These are phyloP conservation scores for Andrena dorsata DNA, from an alignment of 2,888 invertebrate genomes.

Conservation along the genomic window DNA sequence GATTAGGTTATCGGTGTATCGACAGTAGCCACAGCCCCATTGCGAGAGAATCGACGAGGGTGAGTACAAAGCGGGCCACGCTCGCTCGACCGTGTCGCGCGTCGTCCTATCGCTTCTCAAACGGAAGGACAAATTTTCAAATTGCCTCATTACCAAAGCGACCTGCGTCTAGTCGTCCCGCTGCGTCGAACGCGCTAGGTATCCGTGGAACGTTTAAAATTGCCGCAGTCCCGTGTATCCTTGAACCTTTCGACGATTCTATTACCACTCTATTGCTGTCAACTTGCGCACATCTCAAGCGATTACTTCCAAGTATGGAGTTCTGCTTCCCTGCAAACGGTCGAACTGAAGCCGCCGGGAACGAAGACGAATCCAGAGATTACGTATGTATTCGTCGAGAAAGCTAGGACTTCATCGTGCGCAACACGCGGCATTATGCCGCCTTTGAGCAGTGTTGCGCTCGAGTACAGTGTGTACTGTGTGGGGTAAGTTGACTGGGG, in stretches of 20 bases:
- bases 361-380: neutral
- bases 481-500: conserved; percentile 22
- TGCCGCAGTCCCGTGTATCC: neutral
- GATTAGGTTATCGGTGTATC: conserved; percentile 49
- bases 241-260: too few species aligned
- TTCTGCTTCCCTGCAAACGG: too few species aligned
- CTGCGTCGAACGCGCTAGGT: neutral
- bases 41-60: conserved; percentile 41
- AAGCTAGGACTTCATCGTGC: conserved; percentile 7
- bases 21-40: conserved; percentile 22
- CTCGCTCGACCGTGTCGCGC: conserved; percentile 42
- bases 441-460: conserved; percentile 11
- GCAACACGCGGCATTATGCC: conserved; percentile 10
- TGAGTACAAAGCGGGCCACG: conserved; percentile 48
- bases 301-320: too few species aligned
- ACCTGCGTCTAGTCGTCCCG: neutral
- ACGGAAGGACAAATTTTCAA: conserved; percentile 52
- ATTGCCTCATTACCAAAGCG: conserved; percentile 50
- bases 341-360: too few species aligned
- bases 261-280: too few species aligned
- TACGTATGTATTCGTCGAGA: conserved; percentile 3
- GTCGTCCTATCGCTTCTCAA: conserved; percentile 49
- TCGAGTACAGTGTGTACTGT: neutral
- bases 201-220: conserved; percentile 11
- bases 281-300: too few species aligned